Evolutionary conservation across 2,797 vertebrate species (phyloP).

Genomic region (Nyctalus aviator): DNA sequence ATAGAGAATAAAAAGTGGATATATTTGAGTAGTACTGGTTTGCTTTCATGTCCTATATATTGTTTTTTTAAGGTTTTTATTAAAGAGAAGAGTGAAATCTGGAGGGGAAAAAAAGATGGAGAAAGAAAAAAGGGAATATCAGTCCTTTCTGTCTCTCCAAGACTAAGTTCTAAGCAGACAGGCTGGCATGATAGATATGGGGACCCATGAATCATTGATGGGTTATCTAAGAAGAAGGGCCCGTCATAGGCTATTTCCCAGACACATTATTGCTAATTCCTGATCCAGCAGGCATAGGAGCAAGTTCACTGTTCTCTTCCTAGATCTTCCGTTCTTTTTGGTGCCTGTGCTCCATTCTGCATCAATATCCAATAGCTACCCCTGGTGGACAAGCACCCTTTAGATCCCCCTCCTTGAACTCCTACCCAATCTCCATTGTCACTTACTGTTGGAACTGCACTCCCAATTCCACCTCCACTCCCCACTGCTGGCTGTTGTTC

Average conservation of each 20-base stretch:
- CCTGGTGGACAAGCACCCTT: background rate
- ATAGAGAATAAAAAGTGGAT: background rate
- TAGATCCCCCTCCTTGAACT: fast-evolving
- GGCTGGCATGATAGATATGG: fast-evolving
- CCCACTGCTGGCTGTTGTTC: background rate
- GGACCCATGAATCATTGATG: background rate
- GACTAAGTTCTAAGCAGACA: background rate
- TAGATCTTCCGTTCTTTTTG: too few species aligned
- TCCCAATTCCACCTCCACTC: background rate
- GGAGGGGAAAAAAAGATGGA: background rate
- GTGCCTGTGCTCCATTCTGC: fast-evolving
- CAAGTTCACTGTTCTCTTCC: background rate
- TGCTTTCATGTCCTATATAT: background rate
- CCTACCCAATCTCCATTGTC: fast-evolving
- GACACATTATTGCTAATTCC: background rate
- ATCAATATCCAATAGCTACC: fast-evolving
- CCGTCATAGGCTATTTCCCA: background rate
- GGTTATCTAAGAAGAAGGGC: background rate
- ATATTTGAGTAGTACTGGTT: background rate
- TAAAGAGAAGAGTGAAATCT: background rate
- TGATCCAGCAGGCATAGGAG: background rate
- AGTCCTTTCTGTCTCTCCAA: too few species aligned
- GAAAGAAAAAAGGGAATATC: background rate
- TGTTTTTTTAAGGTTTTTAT: background rate
- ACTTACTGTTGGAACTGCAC: background rate